Base-by-base conservation (phyloP, 2,888 invertebrate genomes). In the Serripes groenlandicus region DNA sequence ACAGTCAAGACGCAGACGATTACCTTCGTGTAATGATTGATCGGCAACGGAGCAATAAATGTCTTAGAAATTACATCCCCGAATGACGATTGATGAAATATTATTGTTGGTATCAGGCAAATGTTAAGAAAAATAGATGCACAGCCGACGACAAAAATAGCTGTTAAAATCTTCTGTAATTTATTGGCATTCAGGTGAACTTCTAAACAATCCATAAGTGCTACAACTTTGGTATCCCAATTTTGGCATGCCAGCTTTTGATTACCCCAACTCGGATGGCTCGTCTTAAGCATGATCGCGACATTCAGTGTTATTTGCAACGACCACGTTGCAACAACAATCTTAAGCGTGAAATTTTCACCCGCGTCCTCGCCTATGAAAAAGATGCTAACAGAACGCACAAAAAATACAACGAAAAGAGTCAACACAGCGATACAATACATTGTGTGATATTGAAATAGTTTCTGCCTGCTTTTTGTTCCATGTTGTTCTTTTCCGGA, bases 231-330 rank as follows among this genome's bases (percentile, higher is more conserved):
- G 9, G n/a, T 56, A 11, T 54, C 28, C 71, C 71, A 71, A 7
- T 18, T 71, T 18, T 26, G 56, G 26, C 71, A 71, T 18, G 71
- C 54, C 23, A 26, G 9, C 5, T n/a, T 15, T 15, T 18, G 35
- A 32, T 71, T 21, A 1, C 71, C 71, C 54, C 54, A 71, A 34
- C 56, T 71, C 15, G 71, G 71, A 34, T 71, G 71, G 15, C 56
- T 71, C 9, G 71, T 56, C n/a, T 71, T 71, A 3, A 71, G 23
- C 56, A 56, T 56, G 23, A 71, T n/a, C 11, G 34, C 23, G 23
- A 34, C 56, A 54, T 71, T 71, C 3, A 71, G 11, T 1, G 56
- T 35, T 9, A 71, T 5, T 30, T 71, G 71, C 3, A 71, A 35
- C 15, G 56, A 21, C 54, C 54, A 71, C 1, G 35, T 23, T n/a